Evolutionary conservation across 2,888 invertebrate genomes (phyloP).

Genomic region (Reticulitermes lucifugus): DNA sequence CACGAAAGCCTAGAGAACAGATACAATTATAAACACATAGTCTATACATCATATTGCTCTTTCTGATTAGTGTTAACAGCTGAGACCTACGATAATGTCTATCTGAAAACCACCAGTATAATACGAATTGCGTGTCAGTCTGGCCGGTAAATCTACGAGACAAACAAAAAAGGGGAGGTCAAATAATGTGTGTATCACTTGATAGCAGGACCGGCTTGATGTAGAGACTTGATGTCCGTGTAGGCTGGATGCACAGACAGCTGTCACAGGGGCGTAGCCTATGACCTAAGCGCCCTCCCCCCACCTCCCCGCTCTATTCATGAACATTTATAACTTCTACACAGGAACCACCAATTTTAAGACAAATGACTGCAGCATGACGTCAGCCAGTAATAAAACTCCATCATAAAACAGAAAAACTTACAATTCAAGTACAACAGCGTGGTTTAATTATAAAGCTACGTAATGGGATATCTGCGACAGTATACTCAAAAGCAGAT

Average conservation of each 20-base stretch:
- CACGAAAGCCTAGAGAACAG: no score
- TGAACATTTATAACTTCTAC: neutral
- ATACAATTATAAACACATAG: no score
- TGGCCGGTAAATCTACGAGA: no score
- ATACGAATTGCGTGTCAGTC: no score
- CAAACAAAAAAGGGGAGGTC: no score
- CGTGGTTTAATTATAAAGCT: conserved; percentile 11
- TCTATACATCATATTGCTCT: no score
- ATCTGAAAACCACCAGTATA: no score
- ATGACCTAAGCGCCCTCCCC: neutral
- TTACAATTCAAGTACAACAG: neutral
- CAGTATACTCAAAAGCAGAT: neutral
- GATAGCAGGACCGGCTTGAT: neutral
- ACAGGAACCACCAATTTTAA: conserved; percentile 24
- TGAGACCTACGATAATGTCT: no score
- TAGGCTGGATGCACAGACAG: neutral
- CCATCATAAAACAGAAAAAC: neutral
- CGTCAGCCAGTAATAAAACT: conserved; percentile 21
- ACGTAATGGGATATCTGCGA: neutral
- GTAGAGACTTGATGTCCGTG: neutral
- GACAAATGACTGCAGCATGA: neutral
- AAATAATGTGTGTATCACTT: no score
- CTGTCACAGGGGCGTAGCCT: neutral
- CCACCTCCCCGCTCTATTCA: neutral
- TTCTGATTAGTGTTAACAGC: no score